A percentile compares a stretch with the other conserved stretches of the same genome.
These are phyloP conservation scores for Dasypolia templi DNA, from an alignment of 2,888 invertebrate species.

Conservation along the genomic window DNA sequence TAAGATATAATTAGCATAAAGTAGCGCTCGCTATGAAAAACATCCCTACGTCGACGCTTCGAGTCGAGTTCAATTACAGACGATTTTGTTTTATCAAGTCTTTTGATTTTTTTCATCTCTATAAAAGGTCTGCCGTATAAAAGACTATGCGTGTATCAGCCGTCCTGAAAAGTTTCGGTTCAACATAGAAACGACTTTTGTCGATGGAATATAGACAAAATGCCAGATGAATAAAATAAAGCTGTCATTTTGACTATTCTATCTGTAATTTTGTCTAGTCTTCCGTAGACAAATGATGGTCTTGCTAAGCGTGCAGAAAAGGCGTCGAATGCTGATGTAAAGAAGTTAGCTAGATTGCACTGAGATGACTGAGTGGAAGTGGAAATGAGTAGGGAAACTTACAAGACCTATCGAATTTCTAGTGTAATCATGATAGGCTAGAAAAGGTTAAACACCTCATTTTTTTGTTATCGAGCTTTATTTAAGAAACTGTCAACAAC, in stretches of 20 bases:
- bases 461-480: slow-evolving; percentile 22
- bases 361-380: too few relatives aligned
- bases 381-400: not conserved
- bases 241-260: too few relatives aligned
- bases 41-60: slow-evolving; percentile 55
- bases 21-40: slow-evolving; percentile 60
- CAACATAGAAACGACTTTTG: too few relatives aligned
- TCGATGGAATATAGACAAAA: too few relatives aligned
- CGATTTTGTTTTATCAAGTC: slow-evolving; percentile 56
- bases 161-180: slow-evolving; percentile 7
- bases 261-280: too few relatives aligned
- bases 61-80: slow-evolving; percentile 61
- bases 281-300: too few relatives aligned
- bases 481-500: slow-evolving; percentile 32
- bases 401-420: not conserved
- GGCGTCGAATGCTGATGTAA: not conserved
- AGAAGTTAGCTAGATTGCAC: not conserved
- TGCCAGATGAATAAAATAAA: too few relatives aligned
- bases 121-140: not conserved
- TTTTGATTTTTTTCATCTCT: slow-evolving; percentile 24
- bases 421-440: not conserved
- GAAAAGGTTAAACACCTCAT: slow-evolving; percentile 15
- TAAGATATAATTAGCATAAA: slow-evolving; percentile 46
- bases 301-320: too few relatives aligned
- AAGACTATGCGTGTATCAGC: slow-evolving; percentile 4